Conservation (phyloP, 2,888 invertebrate species). For the Molorchus minor region DNA sequence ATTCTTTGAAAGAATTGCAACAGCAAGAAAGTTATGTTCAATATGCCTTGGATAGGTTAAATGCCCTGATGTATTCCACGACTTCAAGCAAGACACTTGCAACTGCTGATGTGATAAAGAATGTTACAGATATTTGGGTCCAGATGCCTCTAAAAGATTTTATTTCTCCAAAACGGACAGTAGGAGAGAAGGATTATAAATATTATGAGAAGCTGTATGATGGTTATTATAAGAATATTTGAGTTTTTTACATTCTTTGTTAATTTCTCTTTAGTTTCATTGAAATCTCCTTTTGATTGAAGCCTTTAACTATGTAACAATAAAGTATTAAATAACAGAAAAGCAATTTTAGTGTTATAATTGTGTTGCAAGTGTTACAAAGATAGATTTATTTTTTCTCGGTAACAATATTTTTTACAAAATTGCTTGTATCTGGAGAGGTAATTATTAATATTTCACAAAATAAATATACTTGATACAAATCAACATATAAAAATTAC, state of each 20-base stretch:
- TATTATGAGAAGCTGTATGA: constrained; percentile 44
- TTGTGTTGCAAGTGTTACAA: too few species aligned
- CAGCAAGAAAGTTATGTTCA: constrained; percentile 41
- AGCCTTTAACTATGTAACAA: too few species aligned
- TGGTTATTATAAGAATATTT: constrained; percentile 29
- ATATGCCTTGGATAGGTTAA: constrained; percentile 37
- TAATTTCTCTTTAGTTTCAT: not conserved
- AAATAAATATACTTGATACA: constrained; percentile 2
- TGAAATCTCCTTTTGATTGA: too few species aligned
- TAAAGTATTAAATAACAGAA: too few species aligned
- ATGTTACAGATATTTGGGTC: constrained; percentile 42
- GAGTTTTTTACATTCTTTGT: not conserved
- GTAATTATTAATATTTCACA: too few species aligned
- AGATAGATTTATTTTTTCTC: too few species aligned
- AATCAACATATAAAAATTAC: not conserved
- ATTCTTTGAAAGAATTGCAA: constrained; percentile 38
- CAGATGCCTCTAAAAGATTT: constrained; percentile 46
- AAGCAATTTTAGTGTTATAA: too few species aligned
- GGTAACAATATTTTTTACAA: too few species aligned
- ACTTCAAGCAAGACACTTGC: constrained; percentile 33
- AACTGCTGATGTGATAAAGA: constrained; percentile 31
- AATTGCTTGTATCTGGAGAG: too few species aligned
- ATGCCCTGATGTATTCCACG: constrained; percentile 38
- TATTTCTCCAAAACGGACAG: constrained; percentile 37
- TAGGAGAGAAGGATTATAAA: constrained; percentile 41